Conservation (phyloP, 2,113 vertebrate species). For the Tenebrosternarchus preto region DNA sequence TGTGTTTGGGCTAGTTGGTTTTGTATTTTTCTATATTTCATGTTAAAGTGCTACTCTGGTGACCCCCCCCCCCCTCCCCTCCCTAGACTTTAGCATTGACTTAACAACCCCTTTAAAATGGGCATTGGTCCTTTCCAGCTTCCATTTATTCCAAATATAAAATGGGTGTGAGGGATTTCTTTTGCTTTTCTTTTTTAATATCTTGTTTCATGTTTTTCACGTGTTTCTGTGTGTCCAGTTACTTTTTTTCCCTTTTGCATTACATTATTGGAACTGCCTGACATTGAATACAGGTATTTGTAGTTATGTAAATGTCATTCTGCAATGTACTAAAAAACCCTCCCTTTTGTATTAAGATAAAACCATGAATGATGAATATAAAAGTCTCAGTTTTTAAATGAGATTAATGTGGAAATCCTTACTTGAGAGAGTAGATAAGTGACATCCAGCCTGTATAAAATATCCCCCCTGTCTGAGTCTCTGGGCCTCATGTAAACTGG, state of each 20-base stretch:
- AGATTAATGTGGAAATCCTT: slow-evolving; percentile 28
- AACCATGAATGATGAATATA: slow-evolving; percentile 45
- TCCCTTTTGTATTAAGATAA: slow-evolving; percentile 58
- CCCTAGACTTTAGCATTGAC: slow-evolving; percentile 17
- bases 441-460: slow-evolving; percentile 53
- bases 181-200: slow-evolving; percentile 53
- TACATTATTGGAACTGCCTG: slow-evolving; percentile 70
- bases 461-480: slow-evolving; percentile 66
- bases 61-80: not conserved
- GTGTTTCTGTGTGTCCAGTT: slow-evolving; percentile 32
- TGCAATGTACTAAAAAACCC: not conserved
- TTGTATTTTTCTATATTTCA: slow-evolving; percentile 34
- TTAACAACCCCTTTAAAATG: slow-evolving; percentile 62
- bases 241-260: slow-evolving; percentile 64
- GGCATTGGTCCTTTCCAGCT: slow-evolving; percentile 62
- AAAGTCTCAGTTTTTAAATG: slow-evolving; percentile 65
- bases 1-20: slow-evolving; percentile 30
- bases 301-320: not conserved
- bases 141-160: slow-evolving; percentile 38
- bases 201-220: slow-evolving; percentile 32
- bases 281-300: slow-evolving; percentile 12
- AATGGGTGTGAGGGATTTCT: slow-evolving; percentile 58
- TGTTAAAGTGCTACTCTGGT: slow-evolving; percentile 1
- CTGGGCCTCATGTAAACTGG: slow-evolving; percentile 71
- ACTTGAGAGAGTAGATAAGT: slow-evolving; percentile 43